Conservation (phyloP, 2,113 vertebrate species). For the Pomatostomus ruficeps region DNA sequence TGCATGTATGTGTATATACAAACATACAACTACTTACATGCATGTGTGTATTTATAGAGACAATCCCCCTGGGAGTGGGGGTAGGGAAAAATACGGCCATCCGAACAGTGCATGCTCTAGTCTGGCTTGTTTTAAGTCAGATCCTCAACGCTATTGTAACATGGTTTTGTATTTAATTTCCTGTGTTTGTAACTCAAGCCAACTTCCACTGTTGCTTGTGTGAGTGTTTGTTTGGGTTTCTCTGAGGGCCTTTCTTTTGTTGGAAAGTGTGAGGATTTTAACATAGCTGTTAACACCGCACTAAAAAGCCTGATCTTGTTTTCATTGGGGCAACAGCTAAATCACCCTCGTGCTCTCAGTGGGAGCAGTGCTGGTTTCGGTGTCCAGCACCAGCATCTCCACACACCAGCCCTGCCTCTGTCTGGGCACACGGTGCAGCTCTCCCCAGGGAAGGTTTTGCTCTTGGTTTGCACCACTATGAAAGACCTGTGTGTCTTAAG, state of each 20-base stretch:
- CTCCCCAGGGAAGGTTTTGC: fast-evolving
- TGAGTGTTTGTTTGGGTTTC: constrained; percentile 64
- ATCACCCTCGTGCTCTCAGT: neutral
- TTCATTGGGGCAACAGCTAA: constrained; percentile 18
- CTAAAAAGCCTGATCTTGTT: constrained; percentile 51
- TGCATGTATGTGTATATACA: neutral
- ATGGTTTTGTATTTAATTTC: constrained; percentile 69
- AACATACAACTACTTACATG: neutral
- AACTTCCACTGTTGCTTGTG: constrained; percentile 54
- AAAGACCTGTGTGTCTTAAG: neutral
- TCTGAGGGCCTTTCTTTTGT: constrained; percentile 57
- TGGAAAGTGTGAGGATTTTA: constrained; percentile 64
- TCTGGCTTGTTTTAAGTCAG: constrained; percentile 42
- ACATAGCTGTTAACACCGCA: constrained; percentile 51
- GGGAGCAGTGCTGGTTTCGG: neutral
- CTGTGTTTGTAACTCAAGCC: constrained; percentile 66
- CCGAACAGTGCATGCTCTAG: constrained; percentile 24
- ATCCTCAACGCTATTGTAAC: constrained; percentile 55
- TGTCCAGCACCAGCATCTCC: neutral
- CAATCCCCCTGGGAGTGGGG: neutral
- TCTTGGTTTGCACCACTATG: neutral
- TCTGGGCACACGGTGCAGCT: neutral
- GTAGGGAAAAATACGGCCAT: neutral
- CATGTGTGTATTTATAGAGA: neutral
- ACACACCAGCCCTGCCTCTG: fast-evolving